These are phyloP conservation scores for Hofmannophila pseudospretella DNA, from an alignment of 2,888 invertebrate species.

Conservation along the genomic window DNA sequence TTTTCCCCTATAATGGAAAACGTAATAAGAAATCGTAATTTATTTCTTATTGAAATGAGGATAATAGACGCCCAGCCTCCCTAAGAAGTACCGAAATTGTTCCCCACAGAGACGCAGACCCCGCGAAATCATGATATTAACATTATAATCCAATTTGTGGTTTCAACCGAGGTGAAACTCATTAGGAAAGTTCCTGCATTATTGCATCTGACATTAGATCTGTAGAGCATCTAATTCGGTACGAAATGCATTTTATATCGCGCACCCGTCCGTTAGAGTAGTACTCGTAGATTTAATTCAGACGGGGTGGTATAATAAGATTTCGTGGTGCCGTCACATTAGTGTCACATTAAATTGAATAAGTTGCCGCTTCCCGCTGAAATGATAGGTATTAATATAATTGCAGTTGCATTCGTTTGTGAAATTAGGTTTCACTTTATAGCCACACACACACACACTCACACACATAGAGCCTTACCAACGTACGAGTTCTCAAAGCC, in stretches of 20 bases:
- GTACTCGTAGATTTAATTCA: slow-evolving; percentile 34
- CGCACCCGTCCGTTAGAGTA: slow-evolving; percentile 36
- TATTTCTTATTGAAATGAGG: slow-evolving; percentile 76
- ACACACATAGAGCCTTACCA: no score
- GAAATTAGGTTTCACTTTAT: not conserved
- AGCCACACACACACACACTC: not conserved
- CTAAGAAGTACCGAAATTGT: slow-evolving; percentile 58
- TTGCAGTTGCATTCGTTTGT: slow-evolving; percentile 7
- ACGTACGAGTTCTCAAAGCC: no score
- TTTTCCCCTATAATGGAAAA: slow-evolving; percentile 68
- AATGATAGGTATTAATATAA: slow-evolving; percentile 7
- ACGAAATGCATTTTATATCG: slow-evolving; percentile 57
- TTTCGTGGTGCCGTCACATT: slow-evolving; percentile 42
- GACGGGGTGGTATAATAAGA: slow-evolving; percentile 45
- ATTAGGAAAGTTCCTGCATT: slow-evolving; percentile 67
- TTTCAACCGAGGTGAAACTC: slow-evolving; percentile 61
- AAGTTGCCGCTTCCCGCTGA: slow-evolving; percentile 21
- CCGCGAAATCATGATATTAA: slow-evolving; percentile 64
- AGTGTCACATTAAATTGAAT: slow-evolving; percentile 53
- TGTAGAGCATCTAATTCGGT: slow-evolving; percentile 31
- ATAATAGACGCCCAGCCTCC: slow-evolving; percentile 66
- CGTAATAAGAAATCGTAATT: slow-evolving; percentile 76
- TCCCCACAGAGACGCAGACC: slow-evolving; percentile 47
- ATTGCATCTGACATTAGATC: slow-evolving; percentile 62
- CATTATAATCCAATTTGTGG: slow-evolving; percentile 74